Conservation (phyloP, 2,888 invertebrate genomes). For the Dynastes tityus region DNA sequence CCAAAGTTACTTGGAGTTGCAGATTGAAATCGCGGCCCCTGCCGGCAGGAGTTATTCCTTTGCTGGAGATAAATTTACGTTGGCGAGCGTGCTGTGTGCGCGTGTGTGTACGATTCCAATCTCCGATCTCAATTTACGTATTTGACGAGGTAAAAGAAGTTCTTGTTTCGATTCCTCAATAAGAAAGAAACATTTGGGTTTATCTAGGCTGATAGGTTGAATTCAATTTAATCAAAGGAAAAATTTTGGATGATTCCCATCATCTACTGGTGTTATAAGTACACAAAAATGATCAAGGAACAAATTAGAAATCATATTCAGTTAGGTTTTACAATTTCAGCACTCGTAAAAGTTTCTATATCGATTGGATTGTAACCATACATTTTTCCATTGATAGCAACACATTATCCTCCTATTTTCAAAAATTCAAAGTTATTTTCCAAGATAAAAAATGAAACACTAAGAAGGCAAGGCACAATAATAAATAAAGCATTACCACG, state of each 20-base stretch:
- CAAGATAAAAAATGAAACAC: too few relatives aligned
- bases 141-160: constrained; percentile 26
- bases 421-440: too few relatives aligned
- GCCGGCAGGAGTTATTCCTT: constrained; percentile 59
- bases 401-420: too few relatives aligned
- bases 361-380: background rate
- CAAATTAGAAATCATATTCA: background rate
- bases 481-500: too few relatives aligned
- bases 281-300: background rate
- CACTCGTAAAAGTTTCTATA: background rate
- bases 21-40: constrained; percentile 65
- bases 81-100: background rate
- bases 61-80: constrained; percentile 29
- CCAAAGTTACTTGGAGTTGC: constrained; percentile 65
- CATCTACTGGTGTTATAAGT: background rate
- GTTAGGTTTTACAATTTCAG: background rate
- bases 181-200: background rate
- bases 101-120: background rate
- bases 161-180: background rate
- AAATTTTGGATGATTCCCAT: background rate
- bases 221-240: background rate
- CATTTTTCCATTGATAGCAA: background rate
- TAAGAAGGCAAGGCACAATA: too few relatives aligned
- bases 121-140: constrained; percentile 30
- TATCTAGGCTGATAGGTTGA: background rate